A percentile compares a stretch with the other conserved stretches of the same genome.
These are phyloP conservation scores for Drosophila oshimai DNA, from an alignment of 1,140 invertebrate genomes.

Conservation along the genomic window DNA sequence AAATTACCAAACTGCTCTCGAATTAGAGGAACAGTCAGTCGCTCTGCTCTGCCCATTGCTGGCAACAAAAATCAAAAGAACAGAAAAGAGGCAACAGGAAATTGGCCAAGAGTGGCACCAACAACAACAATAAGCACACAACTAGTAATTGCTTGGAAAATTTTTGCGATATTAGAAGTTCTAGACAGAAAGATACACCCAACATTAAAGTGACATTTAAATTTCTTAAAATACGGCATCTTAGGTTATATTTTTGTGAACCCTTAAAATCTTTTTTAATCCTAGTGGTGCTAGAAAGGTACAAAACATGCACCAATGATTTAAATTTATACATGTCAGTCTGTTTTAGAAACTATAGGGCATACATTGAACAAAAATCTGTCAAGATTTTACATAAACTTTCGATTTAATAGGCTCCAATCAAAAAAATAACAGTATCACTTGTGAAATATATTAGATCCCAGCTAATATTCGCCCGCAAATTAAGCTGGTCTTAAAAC, in stretches of 20 bases:
- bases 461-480: background rate
- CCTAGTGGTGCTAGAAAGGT: too few relatives aligned
- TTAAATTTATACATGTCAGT: too few relatives aligned
- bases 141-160: conserved; percentile 9
- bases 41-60: conserved; percentile 6
- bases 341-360: too few relatives aligned
- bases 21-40: conserved; percentile 62
- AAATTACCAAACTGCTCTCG: conserved; percentile 76
- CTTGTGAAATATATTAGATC: too few relatives aligned
- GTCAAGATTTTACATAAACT: too few relatives aligned
- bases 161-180: conserved; percentile 9
- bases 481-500: background rate
- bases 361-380: too few relatives aligned
- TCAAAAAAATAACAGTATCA: too few relatives aligned
- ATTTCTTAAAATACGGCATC: background rate
- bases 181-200: background rate
- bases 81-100: conserved; percentile 49
- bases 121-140: background rate
- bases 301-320: too few relatives aligned
- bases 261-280: too few relatives aligned
- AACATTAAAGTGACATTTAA: background rate
- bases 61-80: conserved; percentile 17
- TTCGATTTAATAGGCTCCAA: too few relatives aligned
- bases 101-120: conserved; percentile 26
- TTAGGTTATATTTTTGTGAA: too few relatives aligned